phyloP scores from a whole-genome alignment of 2,113 vertebrate species.

The Rutilus rutilus region DNA sequence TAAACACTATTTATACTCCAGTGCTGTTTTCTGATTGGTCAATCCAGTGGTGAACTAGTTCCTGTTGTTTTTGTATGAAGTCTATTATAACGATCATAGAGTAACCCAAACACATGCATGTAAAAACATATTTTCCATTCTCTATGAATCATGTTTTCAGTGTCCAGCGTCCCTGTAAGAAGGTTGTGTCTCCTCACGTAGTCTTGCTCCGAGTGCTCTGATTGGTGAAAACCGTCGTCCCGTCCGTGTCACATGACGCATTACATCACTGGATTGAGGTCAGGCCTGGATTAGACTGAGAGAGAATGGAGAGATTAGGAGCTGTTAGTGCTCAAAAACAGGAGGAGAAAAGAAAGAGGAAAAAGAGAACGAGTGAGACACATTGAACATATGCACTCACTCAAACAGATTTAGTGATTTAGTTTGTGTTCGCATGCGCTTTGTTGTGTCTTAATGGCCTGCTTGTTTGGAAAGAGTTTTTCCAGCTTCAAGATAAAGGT shows the following conservation, averaged over 20 bases:
- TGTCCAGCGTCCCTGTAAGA: neutral
- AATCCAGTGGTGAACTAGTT: too few species aligned
- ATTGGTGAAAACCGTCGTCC: slow-evolving; percentile 30
- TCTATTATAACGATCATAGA: neutral
- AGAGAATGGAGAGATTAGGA: slow-evolving; percentile 17
- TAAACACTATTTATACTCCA: too few species aligned
- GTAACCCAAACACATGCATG: neutral
- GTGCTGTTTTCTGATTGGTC: neutral
- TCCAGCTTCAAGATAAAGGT: neutral
- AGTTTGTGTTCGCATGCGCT: neutral
- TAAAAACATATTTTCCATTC: neutral
- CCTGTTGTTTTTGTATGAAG: too few species aligned
- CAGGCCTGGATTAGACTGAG: slow-evolving; percentile 74
- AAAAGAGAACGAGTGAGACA: slow-evolving; percentile 11
- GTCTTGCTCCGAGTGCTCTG: neutral
- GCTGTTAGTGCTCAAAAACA: slow-evolving; percentile 24
- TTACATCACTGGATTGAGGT: slow-evolving; percentile 70
- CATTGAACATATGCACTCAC: neutral
- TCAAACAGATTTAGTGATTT: neutral
- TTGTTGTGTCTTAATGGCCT: neutral
- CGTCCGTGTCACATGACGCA: slow-evolving; percentile 59
- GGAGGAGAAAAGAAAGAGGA: too few species aligned
- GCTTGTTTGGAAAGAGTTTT: neutral
- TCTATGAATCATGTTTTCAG: neutral
- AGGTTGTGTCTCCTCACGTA: neutral